Evolutionary conservation across 2,888 invertebrate genomes (phyloP), one percentile per base, ranked within the genome.

Genomic region (Caenorhabditis sp.): DNA sequence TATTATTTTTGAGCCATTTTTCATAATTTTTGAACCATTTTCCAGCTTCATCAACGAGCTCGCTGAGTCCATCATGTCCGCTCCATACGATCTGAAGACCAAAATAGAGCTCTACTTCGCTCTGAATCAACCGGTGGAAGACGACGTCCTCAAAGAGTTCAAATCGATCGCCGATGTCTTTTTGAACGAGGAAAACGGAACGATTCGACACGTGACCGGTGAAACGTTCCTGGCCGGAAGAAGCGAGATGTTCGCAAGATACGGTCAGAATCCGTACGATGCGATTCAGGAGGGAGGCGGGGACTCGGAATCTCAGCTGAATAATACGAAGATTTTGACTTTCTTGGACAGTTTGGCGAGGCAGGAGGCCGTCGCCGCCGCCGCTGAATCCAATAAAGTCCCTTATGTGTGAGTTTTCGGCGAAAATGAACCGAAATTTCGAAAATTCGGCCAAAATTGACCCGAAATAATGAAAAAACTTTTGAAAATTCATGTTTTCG

Each of bases 41-140:
- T 64, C n/a, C 64, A 64, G 64, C 31, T 66, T 66, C 51, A 35
- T 28, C 14, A 22, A 66, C 19, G 51, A 66, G 10, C 47, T 66
- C 22, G 24, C 12, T 7, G 19, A 16, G n/a, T 28, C 3, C 31
- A 66, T 66, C 7, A 49, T 66, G 66, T 24, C 22, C 0, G 3
- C 26, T 1, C 16, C 49, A 4, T 66, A n/a, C 22, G 51, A 51
- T 31, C 26, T 66, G 31, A 66, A 49, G n/a, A 66, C 66, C 12
- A 47, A 66, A 31, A 22, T 66, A 19, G 66, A 66, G 51, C 66
- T 66, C 19, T 49, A 49, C 12, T 66, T 51, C 19, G 28, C 47
- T 1, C 41, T 64, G 4, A 14, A n/a, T 26, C 12, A 16, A 2
- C 24, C 47, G 0, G 41, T 64, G 2, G 64, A 64, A 26, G 64